A percentile compares a stretch with the other conserved stretches of the same genome.
phyloP scores from a whole-genome alignment of 2,888 invertebrate species.

The Cheilosia variabilis region DNA sequence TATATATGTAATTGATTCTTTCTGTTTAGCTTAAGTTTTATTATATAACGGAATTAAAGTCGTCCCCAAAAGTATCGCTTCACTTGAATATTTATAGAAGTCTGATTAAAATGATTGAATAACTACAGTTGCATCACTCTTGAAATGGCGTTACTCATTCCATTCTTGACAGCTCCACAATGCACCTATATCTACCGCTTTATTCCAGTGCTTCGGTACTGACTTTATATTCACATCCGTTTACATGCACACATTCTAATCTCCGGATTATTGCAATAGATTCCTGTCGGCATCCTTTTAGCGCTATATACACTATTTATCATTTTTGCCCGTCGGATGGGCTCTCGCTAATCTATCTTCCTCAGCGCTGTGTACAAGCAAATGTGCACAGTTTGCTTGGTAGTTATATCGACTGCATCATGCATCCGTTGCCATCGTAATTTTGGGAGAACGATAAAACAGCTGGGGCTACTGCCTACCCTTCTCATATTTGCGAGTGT shows the following conservation, averaged over 20 bases:
- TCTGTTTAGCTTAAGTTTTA: too few relatives aligned
- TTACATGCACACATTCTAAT: conserved; percentile 22
- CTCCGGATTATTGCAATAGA: conserved; percentile 47
- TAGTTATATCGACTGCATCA: conserved; percentile 39
- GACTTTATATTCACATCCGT: conserved; percentile 22
- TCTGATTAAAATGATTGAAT: too few relatives aligned
- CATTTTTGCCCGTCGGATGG: conserved; percentile 28
- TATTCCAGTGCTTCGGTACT: conserved; percentile 6
- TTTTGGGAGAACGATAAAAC: conserved; percentile 11
- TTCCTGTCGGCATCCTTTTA: conserved; percentile 26
- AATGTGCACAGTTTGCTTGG: not conserved
- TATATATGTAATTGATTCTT: too few relatives aligned
- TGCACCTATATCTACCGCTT: conserved; percentile 13
- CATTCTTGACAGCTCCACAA: not conserved
- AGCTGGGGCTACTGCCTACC: not conserved
- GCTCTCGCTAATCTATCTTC: conserved; percentile 45
- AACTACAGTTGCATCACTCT: too few relatives aligned
- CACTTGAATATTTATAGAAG: too few relatives aligned
- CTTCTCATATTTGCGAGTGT: too few relatives aligned
- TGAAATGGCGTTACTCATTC: too few relatives aligned
- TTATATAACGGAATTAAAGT: too few relatives aligned
- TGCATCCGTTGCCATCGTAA: conserved; percentile 7
- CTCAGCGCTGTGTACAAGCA: conserved; percentile 7
- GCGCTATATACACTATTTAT: conserved; percentile 32
- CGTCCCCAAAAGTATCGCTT: too few relatives aligned